These are phyloP conservation scores for Aphelenchoides avenae DNA, from an alignment of 1,140 invertebrate species.

Conservation along the genomic window DNA sequence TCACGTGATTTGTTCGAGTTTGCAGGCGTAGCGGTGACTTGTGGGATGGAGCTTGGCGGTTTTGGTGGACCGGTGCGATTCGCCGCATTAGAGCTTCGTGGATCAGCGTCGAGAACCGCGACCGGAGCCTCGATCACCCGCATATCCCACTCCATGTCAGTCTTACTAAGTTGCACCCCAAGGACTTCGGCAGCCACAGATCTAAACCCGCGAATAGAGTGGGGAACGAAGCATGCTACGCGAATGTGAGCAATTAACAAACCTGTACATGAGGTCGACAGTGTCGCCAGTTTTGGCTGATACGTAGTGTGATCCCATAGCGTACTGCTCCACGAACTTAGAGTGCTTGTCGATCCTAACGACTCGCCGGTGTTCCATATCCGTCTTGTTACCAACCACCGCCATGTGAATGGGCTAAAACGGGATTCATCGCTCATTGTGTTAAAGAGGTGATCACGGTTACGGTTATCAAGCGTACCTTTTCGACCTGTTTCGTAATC, in stretches of 20 bases:
- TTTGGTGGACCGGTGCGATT: no score
- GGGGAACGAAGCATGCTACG: constrained; percentile 9
- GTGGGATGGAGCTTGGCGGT: no score
- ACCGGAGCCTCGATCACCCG: constrained; percentile 66
- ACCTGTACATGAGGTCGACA: constrained; percentile 65
- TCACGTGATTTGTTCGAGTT: no score
- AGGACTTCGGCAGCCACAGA: constrained; percentile 68
- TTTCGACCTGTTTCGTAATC: constrained; percentile 64
- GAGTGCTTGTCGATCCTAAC: constrained; percentile 75
- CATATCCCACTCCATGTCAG: constrained; percentile 69
- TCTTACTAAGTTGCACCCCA: constrained; percentile 67
- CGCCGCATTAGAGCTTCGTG: no score
- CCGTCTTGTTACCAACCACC: constrained; percentile 79
- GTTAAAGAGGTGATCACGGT: constrained; percentile 5
- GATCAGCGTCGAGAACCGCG: constrained; percentile 20
- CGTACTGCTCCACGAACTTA: constrained; percentile 72
- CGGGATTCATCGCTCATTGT: neutral
- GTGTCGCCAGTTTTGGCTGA: constrained; percentile 83
- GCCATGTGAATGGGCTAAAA: constrained; percentile 67
- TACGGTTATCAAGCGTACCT: constrained; percentile 43
- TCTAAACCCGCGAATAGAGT: constrained; percentile 61
- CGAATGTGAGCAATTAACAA: constrained; percentile 20
- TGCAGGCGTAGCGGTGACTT: no score
- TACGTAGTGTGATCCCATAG: constrained; percentile 71
- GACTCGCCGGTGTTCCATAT: constrained; percentile 77